Evolutionary conservation across 2,797 vertebrate genomes (phyloP).

Genomic region (Ciconia nigra): DNA sequence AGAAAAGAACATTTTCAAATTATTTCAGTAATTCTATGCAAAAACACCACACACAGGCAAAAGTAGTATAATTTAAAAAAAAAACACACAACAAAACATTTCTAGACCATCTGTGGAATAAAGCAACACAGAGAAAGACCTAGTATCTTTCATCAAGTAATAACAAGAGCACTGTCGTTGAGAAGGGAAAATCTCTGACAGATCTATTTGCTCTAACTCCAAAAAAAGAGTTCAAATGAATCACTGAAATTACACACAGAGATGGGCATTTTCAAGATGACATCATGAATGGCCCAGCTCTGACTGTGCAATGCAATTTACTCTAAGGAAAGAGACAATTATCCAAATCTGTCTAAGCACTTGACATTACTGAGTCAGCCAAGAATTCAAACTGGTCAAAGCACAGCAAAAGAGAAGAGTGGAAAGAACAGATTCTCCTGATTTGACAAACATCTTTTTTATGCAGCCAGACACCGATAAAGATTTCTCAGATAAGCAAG

Average conservation of each 20-base stretch:
- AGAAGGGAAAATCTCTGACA: not conserved
- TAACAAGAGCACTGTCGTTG: not conserved
- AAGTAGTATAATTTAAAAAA: not conserved
- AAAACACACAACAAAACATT: not conserved
- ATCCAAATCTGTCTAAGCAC: not conserved
- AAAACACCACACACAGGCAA: not conserved
- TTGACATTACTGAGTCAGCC: not conserved
- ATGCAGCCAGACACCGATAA: not conserved
- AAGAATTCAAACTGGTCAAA: not conserved
- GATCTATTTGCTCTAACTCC: not conserved
- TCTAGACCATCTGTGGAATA: not conserved
- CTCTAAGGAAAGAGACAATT: not conserved
- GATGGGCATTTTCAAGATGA: not conserved
- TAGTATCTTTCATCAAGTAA: not conserved
- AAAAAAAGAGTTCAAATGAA: not conserved
- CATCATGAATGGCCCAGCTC: not conserved
- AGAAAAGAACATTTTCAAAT: not conserved
- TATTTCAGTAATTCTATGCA: not conserved
- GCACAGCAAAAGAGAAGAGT: not conserved
- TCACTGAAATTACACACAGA: not conserved
- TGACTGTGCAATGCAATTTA: not conserved
- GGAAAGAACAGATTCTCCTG: not conserved
- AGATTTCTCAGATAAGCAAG: not conserved
- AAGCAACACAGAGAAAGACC: not conserved
- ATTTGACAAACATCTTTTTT: not conserved